Conservation (phyloP, 2,888 invertebrate genomes). For the Drosophila atroscutellata region DNA sequence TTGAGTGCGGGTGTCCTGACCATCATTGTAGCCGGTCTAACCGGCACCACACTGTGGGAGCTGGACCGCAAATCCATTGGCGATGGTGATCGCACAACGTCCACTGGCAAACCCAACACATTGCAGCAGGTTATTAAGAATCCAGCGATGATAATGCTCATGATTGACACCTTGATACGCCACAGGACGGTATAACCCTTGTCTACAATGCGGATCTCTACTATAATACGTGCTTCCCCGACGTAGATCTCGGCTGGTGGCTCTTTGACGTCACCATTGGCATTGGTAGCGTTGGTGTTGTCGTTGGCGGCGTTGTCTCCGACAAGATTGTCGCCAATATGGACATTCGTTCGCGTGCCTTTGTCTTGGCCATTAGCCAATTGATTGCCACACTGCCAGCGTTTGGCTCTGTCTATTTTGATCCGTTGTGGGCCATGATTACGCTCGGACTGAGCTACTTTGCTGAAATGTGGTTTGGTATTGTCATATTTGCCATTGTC, state of each 20-base stretch:
- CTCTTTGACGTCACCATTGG: slow-evolving; percentile 94
- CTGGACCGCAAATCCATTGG: slow-evolving; percentile 91
- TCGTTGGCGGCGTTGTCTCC: slow-evolving; percentile 90
- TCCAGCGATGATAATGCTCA: slow-evolving; percentile 91
- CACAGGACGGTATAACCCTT: slow-evolving; percentile 96
- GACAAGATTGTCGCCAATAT: slow-evolving; percentile 95
- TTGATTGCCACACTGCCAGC: slow-evolving; percentile 93
- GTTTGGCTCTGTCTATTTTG: slow-evolving; percentile 93
- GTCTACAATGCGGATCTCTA: slow-evolving; percentile 96
- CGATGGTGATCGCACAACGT: slow-evolving; percentile 86
- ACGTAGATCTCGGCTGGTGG: slow-evolving; percentile 96
- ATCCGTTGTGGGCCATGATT: slow-evolving; percentile 94
- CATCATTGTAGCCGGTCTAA: slow-evolving; percentile 89
- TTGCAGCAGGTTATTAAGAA: slow-evolving; percentile 92
- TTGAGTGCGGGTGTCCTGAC: slow-evolving; percentile 92
- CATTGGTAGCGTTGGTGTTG: slow-evolving; percentile 89
- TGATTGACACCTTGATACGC: slow-evolving; percentile 94
- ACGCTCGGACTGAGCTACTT: slow-evolving; percentile 94
- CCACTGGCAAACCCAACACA: slow-evolving; percentile 86
- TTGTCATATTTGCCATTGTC: slow-evolving; percentile 94
- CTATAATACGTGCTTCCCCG: slow-evolving; percentile 94
- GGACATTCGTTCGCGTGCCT: slow-evolving; percentile 92
- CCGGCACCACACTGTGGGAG: slow-evolving; percentile 91
- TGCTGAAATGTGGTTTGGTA: slow-evolving; percentile 98
- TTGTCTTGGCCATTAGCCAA: slow-evolving; percentile 92